These are phyloP conservation scores for Leucophenga maculata DNA, from an alignment of 2,888 invertebrate species.

Conservation along the genomic window DNA sequence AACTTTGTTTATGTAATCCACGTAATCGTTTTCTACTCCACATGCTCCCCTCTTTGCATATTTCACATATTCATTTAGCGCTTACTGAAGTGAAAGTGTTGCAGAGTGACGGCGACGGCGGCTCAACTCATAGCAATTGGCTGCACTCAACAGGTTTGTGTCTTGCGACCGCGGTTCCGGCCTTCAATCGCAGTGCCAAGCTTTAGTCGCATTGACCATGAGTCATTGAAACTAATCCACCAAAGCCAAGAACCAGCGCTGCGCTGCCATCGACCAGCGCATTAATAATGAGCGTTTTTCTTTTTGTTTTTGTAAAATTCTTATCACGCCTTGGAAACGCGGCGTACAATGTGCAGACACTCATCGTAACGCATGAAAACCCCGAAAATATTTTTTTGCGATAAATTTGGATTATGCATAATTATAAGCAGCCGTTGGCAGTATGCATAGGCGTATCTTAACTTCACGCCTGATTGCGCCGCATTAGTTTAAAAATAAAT, in stretches of 20 bases:
- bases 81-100: constrained; percentile 34
- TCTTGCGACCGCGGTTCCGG: not conserved
- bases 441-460: not conserved
- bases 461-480: constrained; percentile 30
- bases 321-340: not conserved
- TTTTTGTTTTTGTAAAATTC: not conserved
- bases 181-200: too few relatives aligned
- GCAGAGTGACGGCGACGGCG: not conserved
- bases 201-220: not conserved
- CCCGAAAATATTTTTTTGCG: too few relatives aligned
- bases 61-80: not conserved
- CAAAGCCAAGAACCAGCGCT: not conserved
- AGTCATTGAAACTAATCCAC: not conserved
- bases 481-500: constrained; percentile 24
- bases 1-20: constrained; percentile 38
- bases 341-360: not conserved
- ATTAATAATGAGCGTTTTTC: too few relatives aligned
- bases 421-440: not conserved
- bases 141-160: constrained; percentile 15
- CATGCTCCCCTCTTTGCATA: not conserved
- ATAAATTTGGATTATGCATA: not conserved
- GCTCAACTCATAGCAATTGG: too few relatives aligned
- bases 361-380: too few relatives aligned
- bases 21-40: constrained; percentile 7
- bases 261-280: too few relatives aligned